Evolutionary conservation across 2,113 vertebrate genomes (phyloP).

Genomic region (Eclectus roratus): DNA sequence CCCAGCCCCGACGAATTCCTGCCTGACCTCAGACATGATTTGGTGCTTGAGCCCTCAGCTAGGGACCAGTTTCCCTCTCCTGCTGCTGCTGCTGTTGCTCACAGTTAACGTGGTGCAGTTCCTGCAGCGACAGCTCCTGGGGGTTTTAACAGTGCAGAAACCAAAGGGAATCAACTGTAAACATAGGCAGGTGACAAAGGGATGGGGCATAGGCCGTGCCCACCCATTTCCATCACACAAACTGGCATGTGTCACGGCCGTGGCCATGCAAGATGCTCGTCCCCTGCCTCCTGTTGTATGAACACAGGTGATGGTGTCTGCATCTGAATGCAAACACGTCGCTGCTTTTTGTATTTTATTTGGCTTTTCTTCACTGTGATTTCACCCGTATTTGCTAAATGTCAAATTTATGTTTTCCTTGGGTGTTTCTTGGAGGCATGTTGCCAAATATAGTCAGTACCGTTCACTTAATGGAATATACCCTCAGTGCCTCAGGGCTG

Average conservation of each 20-base stretch:
- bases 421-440: background rate
- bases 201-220: background rate
- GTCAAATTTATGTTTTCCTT: background rate
- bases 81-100: background rate
- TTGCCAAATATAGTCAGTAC: background rate
- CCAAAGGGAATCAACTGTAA: background rate
- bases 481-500: background rate
- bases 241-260: background rate
- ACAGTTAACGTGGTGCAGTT: rapidly evolving
- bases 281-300: background rate
- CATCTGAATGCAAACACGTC: background rate
- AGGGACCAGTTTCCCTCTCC: background rate
- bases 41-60: background rate
- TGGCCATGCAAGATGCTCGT: rapidly evolving
- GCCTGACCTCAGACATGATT: background rate
- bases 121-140: rapidly evolving
- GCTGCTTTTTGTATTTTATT: background rate
- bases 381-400: background rate
- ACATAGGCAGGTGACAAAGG: background rate
- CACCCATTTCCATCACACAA: background rate
- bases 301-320: background rate
- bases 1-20: background rate
- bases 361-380: rapidly evolving
- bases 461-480: rapidly evolving
- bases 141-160: background rate